phyloP scores from a whole-genome alignment of 2,113 vertebrate genomes.

The Brachypteracias leptosomus region DNA sequence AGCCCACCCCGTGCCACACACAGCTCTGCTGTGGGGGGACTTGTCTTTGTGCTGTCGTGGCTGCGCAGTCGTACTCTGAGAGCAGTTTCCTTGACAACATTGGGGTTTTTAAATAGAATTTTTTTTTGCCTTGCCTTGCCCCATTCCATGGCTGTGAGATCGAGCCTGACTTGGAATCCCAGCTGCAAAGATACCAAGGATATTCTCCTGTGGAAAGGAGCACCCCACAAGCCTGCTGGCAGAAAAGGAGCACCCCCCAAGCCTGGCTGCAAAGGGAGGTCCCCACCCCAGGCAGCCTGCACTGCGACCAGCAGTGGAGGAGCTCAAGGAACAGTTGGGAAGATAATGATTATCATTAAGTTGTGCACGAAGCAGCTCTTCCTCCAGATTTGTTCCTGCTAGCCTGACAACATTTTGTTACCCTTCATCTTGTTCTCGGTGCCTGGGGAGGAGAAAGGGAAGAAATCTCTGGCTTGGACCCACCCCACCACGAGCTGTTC shows the following conservation, averaged over 20 bases:
- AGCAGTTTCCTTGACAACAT: slow-evolving; percentile 47
- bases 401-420: not conserved
- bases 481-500: not conserved
- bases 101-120: not conserved
- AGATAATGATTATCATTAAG: not conserved
- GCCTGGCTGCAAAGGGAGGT: rapidly evolving
- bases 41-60: not conserved
- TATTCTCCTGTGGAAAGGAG: not conserved
- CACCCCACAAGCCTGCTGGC: not conserved
- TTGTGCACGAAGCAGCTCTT: not conserved
- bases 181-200: not conserved
- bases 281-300: not conserved
- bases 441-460: not conserved
- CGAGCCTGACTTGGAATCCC: not conserved
- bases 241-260: not conserved
- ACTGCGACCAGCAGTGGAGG: not conserved
- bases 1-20: not conserved
- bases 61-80: not conserved
- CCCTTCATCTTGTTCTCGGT: not conserved
- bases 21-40: not conserved
- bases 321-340: not conserved
- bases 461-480: not conserved
- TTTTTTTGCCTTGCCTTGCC: not conserved
- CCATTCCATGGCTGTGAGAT: not conserved
- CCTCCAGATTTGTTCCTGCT: not conserved